Base-by-base conservation (phyloP, 2,797 vertebrate genomes). In the Dipus sagitta region DNA sequence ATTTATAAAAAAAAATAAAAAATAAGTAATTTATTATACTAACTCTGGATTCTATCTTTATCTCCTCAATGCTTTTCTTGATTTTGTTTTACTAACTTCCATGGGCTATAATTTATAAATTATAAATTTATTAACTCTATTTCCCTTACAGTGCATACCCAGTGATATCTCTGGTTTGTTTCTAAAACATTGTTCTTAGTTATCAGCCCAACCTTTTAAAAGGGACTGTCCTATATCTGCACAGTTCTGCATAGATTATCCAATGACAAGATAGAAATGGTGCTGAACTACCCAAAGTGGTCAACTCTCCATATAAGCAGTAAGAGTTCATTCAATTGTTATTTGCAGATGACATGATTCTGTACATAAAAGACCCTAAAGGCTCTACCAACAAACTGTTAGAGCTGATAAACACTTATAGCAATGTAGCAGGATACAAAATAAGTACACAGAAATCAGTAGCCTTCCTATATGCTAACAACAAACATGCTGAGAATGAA, bases 81-180 rank as follows among this genome's bases (percentile, higher is more conserved):
- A 86, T 85, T 85, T 54, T 85, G 26, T 85, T n/a, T 90, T 68
- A 47, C 42, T 32, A 89, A 81, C 64, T 81, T 70, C 10, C 30
- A 30, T 77, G 21, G 26, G 32, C 2, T 85, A 85, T 78, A 54
- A 54, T 54, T 54, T 54, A 54, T 54, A 38, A 54, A 54, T 54
- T 54, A 54, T 54, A 54, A 84, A 54, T 79, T 78, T 38, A 84
- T 72, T 71, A 83, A 42, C 79, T 42, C 21, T 89, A 20, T 67
- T 64, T 84, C 47, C 2, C 47, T 9, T 30, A 52, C 28, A 23
- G 0, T 32, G 10, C 32, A 4, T 81, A 28, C 3, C 6, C 60
- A 83, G 23, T 54, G 9, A 83, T 54, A 10, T 42, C 64, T 79
- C 14, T 54, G 52, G 52, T 54, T 34, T 82, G 28, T 38, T 81